Evolutionary conservation across 1,140 invertebrate species (phyloP), one percentile per base, ranked within the genome.

Genomic region (Cydia strobilella): DNA sequence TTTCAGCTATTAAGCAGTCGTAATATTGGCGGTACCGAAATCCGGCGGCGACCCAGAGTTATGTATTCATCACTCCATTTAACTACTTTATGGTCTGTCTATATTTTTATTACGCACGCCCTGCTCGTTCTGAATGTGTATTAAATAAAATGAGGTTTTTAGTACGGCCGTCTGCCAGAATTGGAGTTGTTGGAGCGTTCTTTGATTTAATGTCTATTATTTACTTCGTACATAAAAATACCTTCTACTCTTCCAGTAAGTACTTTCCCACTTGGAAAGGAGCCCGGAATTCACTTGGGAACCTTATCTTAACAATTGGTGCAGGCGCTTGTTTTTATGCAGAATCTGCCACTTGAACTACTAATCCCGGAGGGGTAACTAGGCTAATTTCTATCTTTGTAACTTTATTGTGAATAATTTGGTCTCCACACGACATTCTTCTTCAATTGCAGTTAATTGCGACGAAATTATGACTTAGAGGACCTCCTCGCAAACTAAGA

Each of bases 81-180:
- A 69, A 69, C 65, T 69, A 69, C 65, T 69, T 69, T 69, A 69
- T 69, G 65, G 65, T 5, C 31, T 69, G 65, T 69, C 65, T 69
- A 69, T 69, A 69, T 69, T 69, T 69, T 69, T 69, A 69, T 69
- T 69, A 69, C 65, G 65, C 62, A 31, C 6, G 20, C 62, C 62
- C 27, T 31, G 62, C 65, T 65, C 27, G 65, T 35, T 69, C 65
- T 35, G 65, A 69, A 69, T 69, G 27, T 69, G 65, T 69, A 69
- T 69, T 35, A 69, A 69, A 69, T 69, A 69, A 69, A 39, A 69
- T 69, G 65, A 10, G 65, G 62, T 15, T 66, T 66, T 66, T 39
- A 39, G 15, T 66, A n/a, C 15, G 31, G 25, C 0, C 23, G 27
- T 15, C 65, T 35, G 31, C 65, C 65, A 39, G 31, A 39, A 69